Evolutionary conservation across 2,113 vertebrate species (phyloP), one percentile per base, ranked within the genome.

Genomic region (Takifugu flavidus): DNA sequence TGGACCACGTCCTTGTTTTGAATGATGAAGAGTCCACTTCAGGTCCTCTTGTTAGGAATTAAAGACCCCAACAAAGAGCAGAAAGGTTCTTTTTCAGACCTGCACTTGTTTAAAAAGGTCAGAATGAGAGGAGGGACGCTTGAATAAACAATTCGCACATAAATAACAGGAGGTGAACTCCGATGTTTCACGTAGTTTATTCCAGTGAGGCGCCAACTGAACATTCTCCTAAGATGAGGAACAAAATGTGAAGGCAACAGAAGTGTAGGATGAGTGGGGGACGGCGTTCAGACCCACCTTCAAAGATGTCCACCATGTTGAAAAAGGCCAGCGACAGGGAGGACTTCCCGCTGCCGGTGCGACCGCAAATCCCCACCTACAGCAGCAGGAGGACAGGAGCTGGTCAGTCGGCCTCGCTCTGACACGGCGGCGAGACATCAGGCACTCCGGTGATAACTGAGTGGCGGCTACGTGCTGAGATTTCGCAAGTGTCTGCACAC

Each of bases 281-380:
- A 67, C 60, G 47, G 39, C 11, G 56, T 25, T n/a, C 54, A 46
- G 67, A 90, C 93, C 86, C 68, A 98, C 97, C 97, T 80, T 99
- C 95, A 80, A 95, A 99, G 69, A 99, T 94, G 45, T 99, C 97
- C 68, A 99, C 96, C 97, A 99, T 98, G 83, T 96, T 93, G 94
- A 99, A 99, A 82, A 99, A 96, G 0, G 97, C 96, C 89, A 99
- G 81, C 0, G 97, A 99, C 31, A 99, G 78, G 0, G 97, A 98
- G 0, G 97, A 99, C 83, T 99, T 99, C 51, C 97, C 97, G 0
- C 96, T 99, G 73, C 97, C 97, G 0, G 97, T 99, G 14, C 97
- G 94, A 2, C 97, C 97, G 31, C 97, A 99, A 81, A 98, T 98
- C 39, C 96, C 97, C 79, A 99, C 95, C 96, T 98, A 25, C 13